These are phyloP conservation scores for Chelonus formosanus DNA, from an alignment of 2,888 invertebrate species.

Conservation along the genomic window DNA sequence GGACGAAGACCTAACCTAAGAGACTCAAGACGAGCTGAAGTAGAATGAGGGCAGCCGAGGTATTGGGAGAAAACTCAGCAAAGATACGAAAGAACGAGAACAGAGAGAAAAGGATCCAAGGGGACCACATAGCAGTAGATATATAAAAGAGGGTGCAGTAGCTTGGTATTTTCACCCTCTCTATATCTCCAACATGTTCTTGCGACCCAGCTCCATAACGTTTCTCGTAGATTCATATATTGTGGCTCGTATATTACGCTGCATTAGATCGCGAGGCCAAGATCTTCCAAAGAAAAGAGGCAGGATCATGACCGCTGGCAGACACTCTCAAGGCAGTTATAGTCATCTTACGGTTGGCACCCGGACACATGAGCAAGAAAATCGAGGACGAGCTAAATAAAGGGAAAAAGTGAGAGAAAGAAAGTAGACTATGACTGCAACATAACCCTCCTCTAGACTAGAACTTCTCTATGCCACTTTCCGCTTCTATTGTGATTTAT, in stretches of 20 bases:
- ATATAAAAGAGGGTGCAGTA: conserved; percentile 50
- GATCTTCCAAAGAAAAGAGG: conserved; percentile 8
- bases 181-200: not conserved
- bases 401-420: conserved; percentile 24
- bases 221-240: conserved; percentile 36
- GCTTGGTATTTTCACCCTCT: conserved; percentile 55
- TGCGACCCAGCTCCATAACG: conserved; percentile 27
- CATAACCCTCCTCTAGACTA: conserved; percentile 59
- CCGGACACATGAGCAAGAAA: not conserved
- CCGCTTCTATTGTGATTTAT: conserved; percentile 64
- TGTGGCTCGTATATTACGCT: conserved; percentile 48
- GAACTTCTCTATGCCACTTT: conserved; percentile 62
- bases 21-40: conserved; percentile 56
- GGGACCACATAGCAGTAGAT: conserved; percentile 54
- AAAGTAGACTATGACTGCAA: conserved; percentile 42
- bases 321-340: conserved; percentile 12
- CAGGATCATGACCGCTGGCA: conserved; percentile 10
- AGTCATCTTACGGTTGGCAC: conserved; percentile 9
- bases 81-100: conserved; percentile 56
- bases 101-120: conserved; percentile 48
- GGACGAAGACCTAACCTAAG: conserved; percentile 55
- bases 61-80: conserved; percentile 26
- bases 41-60: conserved; percentile 55
- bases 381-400: conserved; percentile 8
- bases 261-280: conserved; percentile 46